Conservation (phyloP, 2,888 invertebrate species). For the Nematopogon swammerdamellus region DNA sequence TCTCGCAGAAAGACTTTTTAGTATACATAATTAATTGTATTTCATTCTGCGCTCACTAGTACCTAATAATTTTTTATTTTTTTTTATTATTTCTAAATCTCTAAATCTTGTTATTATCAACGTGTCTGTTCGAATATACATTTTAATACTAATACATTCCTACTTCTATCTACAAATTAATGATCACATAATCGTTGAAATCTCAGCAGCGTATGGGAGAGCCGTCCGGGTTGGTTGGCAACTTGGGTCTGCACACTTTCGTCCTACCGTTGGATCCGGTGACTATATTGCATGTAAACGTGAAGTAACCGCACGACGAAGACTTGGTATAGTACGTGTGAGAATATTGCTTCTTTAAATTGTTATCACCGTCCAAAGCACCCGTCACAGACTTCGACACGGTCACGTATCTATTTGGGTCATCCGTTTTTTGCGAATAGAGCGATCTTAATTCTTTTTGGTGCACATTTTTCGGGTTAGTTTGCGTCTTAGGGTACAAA, state of each 20-base stretch:
- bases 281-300: constrained; percentile 80
- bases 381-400: constrained; percentile 79
- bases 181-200: no score
- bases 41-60: no score
- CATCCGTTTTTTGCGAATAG: constrained; percentile 29
- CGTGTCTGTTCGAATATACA: no score
- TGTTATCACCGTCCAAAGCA: constrained; percentile 59
- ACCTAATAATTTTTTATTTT: no score
- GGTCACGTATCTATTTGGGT: constrained; percentile 69
- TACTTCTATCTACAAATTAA: no score
- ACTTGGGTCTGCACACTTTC: constrained; percentile 78
- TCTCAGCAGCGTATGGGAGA: constrained; percentile 61
- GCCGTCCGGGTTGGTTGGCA: constrained; percentile 74
- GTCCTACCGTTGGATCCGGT: constrained; percentile 73
- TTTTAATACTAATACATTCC: no score
- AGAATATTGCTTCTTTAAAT: constrained; percentile 68
- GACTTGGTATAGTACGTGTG: constrained; percentile 83
- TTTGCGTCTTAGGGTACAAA: constrained; percentile 19
- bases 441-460: constrained; percentile 37
- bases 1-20: no score
- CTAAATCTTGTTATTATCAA: no score
- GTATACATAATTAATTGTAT: no score
- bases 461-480: constrained; percentile 23
- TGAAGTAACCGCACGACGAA: constrained; percentile 83
- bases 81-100: no score